phyloP scores from a whole-genome alignment of 2,888 invertebrate genomes.

The Dioctria rufipes region DNA sequence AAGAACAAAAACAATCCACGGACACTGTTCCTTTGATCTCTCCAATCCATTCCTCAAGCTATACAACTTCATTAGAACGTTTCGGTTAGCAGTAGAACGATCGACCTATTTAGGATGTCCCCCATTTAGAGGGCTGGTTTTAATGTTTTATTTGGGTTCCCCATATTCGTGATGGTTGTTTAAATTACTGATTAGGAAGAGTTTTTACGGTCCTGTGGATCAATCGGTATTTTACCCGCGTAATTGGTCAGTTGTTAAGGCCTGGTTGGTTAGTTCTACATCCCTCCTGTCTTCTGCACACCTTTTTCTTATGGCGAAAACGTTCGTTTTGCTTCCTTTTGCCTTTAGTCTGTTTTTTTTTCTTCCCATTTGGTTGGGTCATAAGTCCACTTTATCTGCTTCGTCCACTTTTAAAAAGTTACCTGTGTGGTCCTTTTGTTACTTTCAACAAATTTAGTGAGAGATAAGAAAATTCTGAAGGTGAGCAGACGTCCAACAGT shows the following conservation, averaged over 20 bases:
- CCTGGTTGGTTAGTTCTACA: neutral
- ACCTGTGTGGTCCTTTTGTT: constrained; percentile 59
- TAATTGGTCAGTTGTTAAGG: constrained; percentile 56
- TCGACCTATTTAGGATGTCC: constrained; percentile 51
- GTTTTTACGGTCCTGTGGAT: constrained; percentile 56
- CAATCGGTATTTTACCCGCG: constrained; percentile 58
- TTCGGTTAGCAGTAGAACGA: constrained; percentile 21
- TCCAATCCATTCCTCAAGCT: constrained; percentile 34
- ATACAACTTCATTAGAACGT: constrained; percentile 49
- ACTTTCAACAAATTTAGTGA: constrained; percentile 58
- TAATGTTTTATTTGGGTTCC: constrained; percentile 38
- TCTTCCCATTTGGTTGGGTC: constrained; percentile 24
- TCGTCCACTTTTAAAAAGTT: constrained; percentile 40
- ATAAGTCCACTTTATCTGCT: constrained; percentile 46
- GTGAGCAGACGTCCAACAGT: constrained; percentile 56
- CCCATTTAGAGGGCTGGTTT: neutral
- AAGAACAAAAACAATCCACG: neutral
- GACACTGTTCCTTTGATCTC: constrained; percentile 37
- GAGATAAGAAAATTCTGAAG: constrained; percentile 57
- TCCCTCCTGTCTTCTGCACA: constrained; percentile 8
- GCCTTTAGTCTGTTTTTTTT: constrained; percentile 13
- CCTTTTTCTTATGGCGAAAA: constrained; percentile 24
- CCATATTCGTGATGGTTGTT: constrained; percentile 34
- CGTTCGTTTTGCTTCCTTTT: constrained; percentile 23
- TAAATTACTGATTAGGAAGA: constrained; percentile 57